Conservation (phyloP, 2,888 invertebrate species). For the Augochlorella aurata region DNA sequence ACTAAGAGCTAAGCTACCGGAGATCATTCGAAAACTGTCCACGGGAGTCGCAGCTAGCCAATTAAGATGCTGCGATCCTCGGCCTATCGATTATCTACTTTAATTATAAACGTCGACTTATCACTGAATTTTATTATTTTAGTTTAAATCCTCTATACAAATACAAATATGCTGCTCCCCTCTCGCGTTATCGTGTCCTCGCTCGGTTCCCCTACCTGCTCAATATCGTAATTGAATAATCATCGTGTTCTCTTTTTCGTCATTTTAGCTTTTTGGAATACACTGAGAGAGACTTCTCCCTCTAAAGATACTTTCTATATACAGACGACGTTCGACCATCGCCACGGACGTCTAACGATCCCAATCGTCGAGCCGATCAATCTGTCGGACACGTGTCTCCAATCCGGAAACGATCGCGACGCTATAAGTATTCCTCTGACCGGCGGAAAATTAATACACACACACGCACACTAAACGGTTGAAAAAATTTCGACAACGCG, state of each 20-base stretch:
- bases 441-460: neutral
- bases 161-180: conserved; percentile 74
- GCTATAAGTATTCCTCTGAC: neutral
- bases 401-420: neutral
- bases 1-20: conserved; percentile 82
- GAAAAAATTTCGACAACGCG: conserved; percentile 10
- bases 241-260: conserved; percentile 31
- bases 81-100: conserved; percentile 81
- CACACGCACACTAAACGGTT: neutral
- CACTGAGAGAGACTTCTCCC: conserved; percentile 22
- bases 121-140: conserved; percentile 76
- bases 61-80: conserved; percentile 81
- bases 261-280: conserved; percentile 47
- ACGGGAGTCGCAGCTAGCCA: conserved; percentile 81
- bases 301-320: conserved; percentile 43
- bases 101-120: conserved; percentile 79
- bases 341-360: conserved; percentile 30
- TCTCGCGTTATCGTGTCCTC: conserved; percentile 64
- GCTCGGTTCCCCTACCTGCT: conserved; percentile 61
- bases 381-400: neutral
- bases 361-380: conserved; percentile 2
- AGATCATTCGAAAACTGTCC: conserved; percentile 82
- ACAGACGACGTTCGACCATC: conserved; percentile 42
- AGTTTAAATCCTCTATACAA: conserved; percentile 74
- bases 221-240: conserved; percentile 58